A percentile compares a stretch with the other conserved stretches of the same genome.
phyloP scores from a whole-genome alignment of 2,113 vertebrate species.

The Oncorhynchus mykiss region DNA sequence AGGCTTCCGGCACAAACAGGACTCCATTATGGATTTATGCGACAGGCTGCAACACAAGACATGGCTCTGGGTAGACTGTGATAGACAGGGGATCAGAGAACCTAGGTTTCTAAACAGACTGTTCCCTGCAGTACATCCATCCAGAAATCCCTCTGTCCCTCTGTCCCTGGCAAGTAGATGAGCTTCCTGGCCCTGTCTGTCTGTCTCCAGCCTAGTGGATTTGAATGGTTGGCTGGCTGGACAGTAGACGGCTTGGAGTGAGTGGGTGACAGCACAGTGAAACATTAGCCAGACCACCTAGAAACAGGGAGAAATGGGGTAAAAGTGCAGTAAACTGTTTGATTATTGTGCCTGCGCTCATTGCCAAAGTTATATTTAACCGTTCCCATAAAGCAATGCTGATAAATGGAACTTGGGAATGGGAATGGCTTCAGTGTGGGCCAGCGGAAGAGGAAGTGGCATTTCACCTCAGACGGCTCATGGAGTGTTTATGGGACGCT shows the following conservation, averaged over 20 bases:
- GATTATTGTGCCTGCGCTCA: conserved; percentile 43
- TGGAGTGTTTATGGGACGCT: conserved; percentile 13
- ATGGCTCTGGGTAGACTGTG: neutral
- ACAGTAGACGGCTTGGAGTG: neutral
- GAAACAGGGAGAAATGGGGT: conserved; percentile 29
- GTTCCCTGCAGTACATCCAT: neutral
- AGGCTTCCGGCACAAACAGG: neutral
- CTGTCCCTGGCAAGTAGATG: neutral
- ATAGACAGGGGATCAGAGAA: neutral
- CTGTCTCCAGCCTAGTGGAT: neutral
- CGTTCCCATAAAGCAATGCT: conserved; percentile 43
- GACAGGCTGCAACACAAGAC: conserved; percentile 7
- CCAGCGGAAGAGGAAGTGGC: conserved; percentile 27
- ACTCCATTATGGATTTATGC: neutral
- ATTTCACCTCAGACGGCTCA: conserved; percentile 34
- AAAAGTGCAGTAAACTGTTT: conserved; percentile 48
- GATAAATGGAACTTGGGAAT: conserved; percentile 44
- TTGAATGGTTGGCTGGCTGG: neutral
- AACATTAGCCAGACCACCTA: conserved; percentile 57
- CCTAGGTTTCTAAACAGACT: neutral
- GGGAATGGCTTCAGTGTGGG: conserved; percentile 26
- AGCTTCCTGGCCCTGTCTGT: neutral
- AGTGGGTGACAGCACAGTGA: conserved; percentile 30
- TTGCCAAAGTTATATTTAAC: conserved; percentile 56
- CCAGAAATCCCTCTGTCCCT: neutral